Evolutionary conservation across 1,140 invertebrate genomes (phyloP).

Genomic region (Cecropterus lyciades): DNA sequence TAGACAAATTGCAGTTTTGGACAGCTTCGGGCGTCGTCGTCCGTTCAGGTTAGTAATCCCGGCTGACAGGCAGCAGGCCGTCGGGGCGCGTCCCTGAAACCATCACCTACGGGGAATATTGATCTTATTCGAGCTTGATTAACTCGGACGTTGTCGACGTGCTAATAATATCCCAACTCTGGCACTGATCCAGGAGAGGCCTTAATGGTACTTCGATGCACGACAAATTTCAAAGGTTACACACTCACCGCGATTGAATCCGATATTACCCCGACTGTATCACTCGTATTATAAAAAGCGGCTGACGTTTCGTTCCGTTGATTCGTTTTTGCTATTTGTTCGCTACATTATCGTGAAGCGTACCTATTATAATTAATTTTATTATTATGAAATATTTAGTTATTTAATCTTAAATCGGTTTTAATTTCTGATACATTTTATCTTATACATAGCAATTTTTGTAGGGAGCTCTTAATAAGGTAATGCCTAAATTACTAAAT

Average conservation of each 20-base stretch:
- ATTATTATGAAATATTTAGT: too few species aligned
- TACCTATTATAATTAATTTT: too few species aligned
- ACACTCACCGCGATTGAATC: slow-evolving; percentile 39
- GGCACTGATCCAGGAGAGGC: slow-evolving; percentile 76
- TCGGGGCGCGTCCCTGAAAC: slow-evolving; percentile 57
- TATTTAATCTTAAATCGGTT: too few species aligned
- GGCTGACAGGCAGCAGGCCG: slow-evolving; percentile 44
- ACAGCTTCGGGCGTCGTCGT: slow-evolving; percentile 30
- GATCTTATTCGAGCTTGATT: slow-evolving; percentile 84
- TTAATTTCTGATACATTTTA: too few species aligned
- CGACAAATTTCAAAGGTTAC: slow-evolving; percentile 77
- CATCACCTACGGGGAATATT: slow-evolving; percentile 78
- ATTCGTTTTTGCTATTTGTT: background rate
- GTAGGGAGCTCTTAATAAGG: too few species aligned
- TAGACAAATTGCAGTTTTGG: slow-evolving; percentile 35
- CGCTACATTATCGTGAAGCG: too few species aligned
- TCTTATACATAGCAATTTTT: too few species aligned
- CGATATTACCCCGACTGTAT: slow-evolving; percentile 25
- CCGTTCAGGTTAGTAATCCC: slow-evolving; percentile 46
- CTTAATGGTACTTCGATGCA: slow-evolving; percentile 81
- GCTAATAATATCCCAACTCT: slow-evolving; percentile 79
- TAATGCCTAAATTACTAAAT: too few species aligned
- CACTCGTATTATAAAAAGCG: slow-evolving; percentile 12
- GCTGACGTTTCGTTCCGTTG: background rate
- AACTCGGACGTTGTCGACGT: slow-evolving; percentile 76